Conservation (phyloP, 2,113 vertebrate species). For the Anhinga rufa region DNA sequence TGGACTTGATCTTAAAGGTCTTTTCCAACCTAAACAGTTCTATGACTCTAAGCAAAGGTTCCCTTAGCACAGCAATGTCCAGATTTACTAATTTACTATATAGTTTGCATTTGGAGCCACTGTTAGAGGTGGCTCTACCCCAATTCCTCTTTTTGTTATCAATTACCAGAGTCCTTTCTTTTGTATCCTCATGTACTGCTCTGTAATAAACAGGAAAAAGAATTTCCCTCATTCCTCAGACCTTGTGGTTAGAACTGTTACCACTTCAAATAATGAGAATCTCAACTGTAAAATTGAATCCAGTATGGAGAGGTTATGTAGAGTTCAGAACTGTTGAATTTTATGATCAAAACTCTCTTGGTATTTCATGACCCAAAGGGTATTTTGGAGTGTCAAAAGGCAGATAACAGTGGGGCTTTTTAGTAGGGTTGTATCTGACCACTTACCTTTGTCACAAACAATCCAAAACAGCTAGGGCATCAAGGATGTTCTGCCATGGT, state of each 20-base stretch:
- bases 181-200: background rate
- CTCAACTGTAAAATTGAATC: background rate
- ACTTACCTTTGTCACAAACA: background rate
- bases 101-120: background rate
- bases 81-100: background rate
- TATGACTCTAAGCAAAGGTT: background rate
- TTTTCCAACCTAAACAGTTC: too few relatives aligned
- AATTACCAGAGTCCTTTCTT: background rate
- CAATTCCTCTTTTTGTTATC: background rate
- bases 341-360: background rate
- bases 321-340: background rate
- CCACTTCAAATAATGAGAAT: background rate
- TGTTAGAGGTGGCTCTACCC: background rate
- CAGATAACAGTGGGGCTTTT: background rate
- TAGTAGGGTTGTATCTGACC: background rate
- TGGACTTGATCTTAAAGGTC: too few relatives aligned
- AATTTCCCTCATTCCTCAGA: background rate
- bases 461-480: conserved; percentile 35
- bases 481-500: background rate
- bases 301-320: background rate
- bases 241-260: background rate
- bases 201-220: background rate
- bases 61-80: background rate
- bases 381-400: background rate
- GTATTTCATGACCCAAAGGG: background rate